Evolutionary conservation across 2,113 vertebrate genomes (phyloP), one percentile per base, ranked within the genome.

Genomic region (Petromus typicus): DNA sequence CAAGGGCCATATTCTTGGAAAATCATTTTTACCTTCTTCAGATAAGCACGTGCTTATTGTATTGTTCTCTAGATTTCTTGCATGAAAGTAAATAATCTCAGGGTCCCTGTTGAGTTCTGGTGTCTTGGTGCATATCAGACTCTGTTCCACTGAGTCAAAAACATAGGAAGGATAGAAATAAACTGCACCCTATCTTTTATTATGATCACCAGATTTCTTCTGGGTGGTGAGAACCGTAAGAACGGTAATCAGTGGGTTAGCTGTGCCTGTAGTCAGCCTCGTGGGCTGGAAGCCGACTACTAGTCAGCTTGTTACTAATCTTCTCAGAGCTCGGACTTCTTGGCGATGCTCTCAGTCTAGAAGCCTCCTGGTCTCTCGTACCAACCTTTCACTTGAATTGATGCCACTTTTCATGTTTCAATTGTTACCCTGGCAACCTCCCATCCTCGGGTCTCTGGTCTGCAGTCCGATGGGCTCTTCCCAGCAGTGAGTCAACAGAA

Each of bases 1-100:
- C n/a, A 85, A 90, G 78, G 54, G 81, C 27, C 9, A 4, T 76
- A 81, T 94, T 95, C 66, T 91, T 71, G n/a, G 80, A 97, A 91
- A 48, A 20, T 30, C 59, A 56, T 3, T 95, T 90, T 32, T 40
- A 81, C 69, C 32, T 30, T 90, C 66, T 89, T 96, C 64, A 82
- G 82, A 79, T 96, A 88, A 75, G 6, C 79, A 4, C n/a, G 37
- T 86, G 30, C 48, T 78, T 85, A 37, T 34, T 90, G 51, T 88
- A 92, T 89, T 92, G 6, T 95, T 94, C 90, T 80, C 30, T 78
- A 37, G 4, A 94, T 66, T 69, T 43, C 20, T 27, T 57, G 17
- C 40, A 14, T 25, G 48, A 90, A 89, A 1, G 23, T 17, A 66
- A 32, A 37, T 30, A 27, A 83, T 69, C 71, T 78, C 1, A 5